Evolutionary conservation across 2,113 vertebrate species (phyloP), one percentile per base, ranked within the genome.

Genomic region (Athene noctua): DNA sequence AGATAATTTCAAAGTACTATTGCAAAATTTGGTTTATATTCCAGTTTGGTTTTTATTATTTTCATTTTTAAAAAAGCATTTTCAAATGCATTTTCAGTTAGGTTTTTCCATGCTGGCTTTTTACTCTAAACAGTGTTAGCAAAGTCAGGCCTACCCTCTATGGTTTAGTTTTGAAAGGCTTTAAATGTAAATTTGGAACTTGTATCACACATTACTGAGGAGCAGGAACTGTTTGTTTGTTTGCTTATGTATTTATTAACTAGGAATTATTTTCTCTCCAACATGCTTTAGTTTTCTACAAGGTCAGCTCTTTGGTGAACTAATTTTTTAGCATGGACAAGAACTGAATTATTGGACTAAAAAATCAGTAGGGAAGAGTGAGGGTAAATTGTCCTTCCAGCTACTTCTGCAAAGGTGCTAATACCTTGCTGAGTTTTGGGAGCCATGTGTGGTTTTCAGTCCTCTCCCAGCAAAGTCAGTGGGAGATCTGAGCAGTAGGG

Each of bases 11-110:
- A 52, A 77, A 82, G 78, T 72, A 59, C 13, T 86, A 15, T 58
- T 88, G 74, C 70, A 87, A 96, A 91, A 77, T 44, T 54, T 7
- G 18, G 29, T 90, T 92, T 95, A 68, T 70, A 46, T 72, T 84
- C 68, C 52, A 63, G 34, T 73, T 80, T 29, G 6, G n/a, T 80
- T 91, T 72, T 82, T 87, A 62, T 12, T 26, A 59, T 77, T 75
- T 70, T 70, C 88, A 29, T 70, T 87, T 95, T 91, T 85, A 75
- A 90, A 78, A 68, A 77, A 68, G 26, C 9, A 23, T 66, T 93
- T 87, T 88, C 81, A 82, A 91, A 80, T 89, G 23, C 18, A 36
- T 62, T 90, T 97, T 87, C 62, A 77, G 54, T 80, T 77, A 90
- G 49, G 13, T 32, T 92, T 96, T 87, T 77, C n/a, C 32, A 36